Conservation (phyloP, 2,888 invertebrate species). For the Melanchra persicariae region DNA sequence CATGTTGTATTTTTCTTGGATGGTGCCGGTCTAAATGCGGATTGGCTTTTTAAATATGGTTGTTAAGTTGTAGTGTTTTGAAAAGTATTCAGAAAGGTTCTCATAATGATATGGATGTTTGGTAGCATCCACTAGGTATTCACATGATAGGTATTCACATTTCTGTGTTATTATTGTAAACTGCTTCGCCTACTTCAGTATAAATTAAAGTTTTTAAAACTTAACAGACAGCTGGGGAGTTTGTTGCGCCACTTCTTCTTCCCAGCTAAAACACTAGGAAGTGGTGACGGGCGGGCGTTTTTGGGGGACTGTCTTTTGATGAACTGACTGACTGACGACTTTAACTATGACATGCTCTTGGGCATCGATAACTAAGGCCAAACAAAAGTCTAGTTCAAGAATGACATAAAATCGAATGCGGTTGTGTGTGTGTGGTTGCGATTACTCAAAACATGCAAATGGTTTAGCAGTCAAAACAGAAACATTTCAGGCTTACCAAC, state of each 20-base stretch:
- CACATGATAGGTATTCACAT: no score
- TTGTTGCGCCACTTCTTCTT: no score
- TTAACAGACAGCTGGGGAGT: no score
- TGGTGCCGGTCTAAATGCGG: background rate
- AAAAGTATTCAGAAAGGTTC: background rate
- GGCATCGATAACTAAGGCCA: background rate
- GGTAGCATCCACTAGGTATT: background rate
- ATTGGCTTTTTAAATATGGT: background rate
- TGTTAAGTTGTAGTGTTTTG: background rate
- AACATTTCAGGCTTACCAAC: constrained; percentile 5
- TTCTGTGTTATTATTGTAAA: no score
- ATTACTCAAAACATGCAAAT: background rate
- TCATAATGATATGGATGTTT: background rate
- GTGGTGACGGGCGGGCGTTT: no score
- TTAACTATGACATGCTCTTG: no score
- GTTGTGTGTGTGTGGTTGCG: no score
- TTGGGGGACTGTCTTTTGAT: no score
- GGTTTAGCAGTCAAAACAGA: background rate
- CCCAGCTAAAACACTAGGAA: no score
- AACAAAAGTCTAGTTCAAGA: background rate
- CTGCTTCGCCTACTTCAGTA: no score
- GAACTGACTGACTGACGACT: no score
- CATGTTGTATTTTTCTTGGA: constrained; percentile 12
- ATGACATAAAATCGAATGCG: background rate
- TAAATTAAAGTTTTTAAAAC: no score